Conservation (phyloP, 2,888 invertebrate species). For the Ormyrus thymus region DNA sequence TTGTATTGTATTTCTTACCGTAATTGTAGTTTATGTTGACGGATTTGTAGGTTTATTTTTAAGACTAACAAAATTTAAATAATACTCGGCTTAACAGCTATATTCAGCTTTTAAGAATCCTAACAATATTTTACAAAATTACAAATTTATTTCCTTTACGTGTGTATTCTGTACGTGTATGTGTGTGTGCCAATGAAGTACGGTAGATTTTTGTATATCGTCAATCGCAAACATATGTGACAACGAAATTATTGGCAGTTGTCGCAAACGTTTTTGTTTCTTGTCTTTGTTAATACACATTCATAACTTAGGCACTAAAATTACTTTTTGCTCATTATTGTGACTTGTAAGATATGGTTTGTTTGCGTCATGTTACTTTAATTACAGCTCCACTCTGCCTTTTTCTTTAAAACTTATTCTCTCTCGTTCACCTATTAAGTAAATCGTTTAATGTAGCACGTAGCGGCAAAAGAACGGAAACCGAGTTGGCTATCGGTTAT, state of each 20-base stretch:
- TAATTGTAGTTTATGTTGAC: constrained; percentile 32
- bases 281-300: constrained; percentile 37
- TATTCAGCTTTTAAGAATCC: constrained; percentile 48
- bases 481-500: constrained; percentile 27
- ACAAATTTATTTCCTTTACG: constrained; percentile 49
- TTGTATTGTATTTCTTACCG: constrained; percentile 16
- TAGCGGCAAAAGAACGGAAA: constrained; percentile 38
- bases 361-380: constrained; percentile 33
- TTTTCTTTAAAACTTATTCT: constrained; percentile 3
- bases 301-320: constrained; percentile 51
- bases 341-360: constrained; percentile 50
- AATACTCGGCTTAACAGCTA: constrained; percentile 48
- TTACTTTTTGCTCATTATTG: constrained; percentile 37
- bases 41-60: constrained; percentile 21
- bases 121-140: constrained; percentile 57
- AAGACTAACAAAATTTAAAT: constrained; percentile 42
- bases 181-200: constrained; percentile 45
- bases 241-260: constrained; percentile 53
- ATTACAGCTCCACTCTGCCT: constrained; percentile 12
- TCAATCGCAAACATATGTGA: constrained; percentile 13
- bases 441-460: constrained; percentile 37
- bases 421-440: constrained; percentile 9
- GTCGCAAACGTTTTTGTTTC: constrained; percentile 20
- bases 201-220: constrained; percentile 40
- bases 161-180: constrained; percentile 11